phyloP scores from a whole-genome alignment of 2,113 vertebrate genomes.

The Pseudolaguvia tuberculata region DNA sequence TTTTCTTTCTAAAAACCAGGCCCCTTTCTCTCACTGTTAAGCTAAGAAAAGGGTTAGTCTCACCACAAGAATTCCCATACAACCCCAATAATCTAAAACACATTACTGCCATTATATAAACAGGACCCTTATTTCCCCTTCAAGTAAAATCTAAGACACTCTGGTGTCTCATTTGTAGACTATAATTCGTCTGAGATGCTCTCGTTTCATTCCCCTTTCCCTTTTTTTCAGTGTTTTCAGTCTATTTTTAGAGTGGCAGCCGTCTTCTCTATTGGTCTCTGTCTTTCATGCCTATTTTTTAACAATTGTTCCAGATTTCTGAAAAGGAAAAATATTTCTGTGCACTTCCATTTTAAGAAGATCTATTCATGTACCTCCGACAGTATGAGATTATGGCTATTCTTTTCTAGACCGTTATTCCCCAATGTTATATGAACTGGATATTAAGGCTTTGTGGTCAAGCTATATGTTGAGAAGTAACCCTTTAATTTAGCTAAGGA shows the following conservation, averaged over 20 bases:
- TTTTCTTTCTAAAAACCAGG: conserved; percentile 27
- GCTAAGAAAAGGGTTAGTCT: conserved; percentile 73
- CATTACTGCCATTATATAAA: conserved; percentile 76
- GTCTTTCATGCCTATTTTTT: conserved; percentile 9
- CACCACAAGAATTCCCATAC: conserved; percentile 83
- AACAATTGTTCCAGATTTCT: neutral
- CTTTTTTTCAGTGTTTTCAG: conserved; percentile 19
- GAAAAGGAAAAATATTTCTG: neutral
- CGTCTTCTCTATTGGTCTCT: conserved; percentile 8
- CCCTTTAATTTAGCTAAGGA: neutral
- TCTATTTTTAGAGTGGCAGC: conserved; percentile 17
- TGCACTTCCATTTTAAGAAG: neutral
- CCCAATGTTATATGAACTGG: conserved; percentile 11
- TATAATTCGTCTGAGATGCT: conserved; percentile 38
- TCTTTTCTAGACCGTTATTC: neutral
- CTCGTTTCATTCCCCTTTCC: neutral
- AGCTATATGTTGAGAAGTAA: neutral
- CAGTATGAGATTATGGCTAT: conserved; percentile 1
- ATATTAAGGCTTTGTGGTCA: conserved; percentile 13
- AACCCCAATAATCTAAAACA: conserved; percentile 84
- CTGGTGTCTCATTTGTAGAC: conserved; percentile 72
- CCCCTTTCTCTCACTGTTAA: conserved; percentile 50
- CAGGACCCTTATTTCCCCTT: conserved; percentile 63
- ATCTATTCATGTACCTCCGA: neutral
- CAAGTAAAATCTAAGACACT: conserved; percentile 69